Evolutionary conservation across 2,113 vertebrate genomes (phyloP).

Genomic region (Boleophthalmus pectinirostris): DNA sequence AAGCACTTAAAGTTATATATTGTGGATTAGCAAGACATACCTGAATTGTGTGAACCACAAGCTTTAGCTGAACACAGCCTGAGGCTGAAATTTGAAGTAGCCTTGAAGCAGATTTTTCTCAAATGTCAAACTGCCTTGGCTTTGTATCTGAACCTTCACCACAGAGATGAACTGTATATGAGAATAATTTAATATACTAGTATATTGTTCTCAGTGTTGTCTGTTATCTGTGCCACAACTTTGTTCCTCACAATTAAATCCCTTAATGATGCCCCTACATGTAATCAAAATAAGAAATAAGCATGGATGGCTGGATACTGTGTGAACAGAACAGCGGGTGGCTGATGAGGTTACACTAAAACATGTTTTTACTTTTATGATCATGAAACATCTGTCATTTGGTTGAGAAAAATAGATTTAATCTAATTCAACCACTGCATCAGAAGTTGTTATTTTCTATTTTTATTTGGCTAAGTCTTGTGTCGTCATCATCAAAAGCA

Average conservation of each 20-base stretch:
- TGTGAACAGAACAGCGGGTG: slow-evolving; percentile 5
- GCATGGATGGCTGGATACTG: slow-evolving; percentile 19
- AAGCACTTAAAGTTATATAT: background rate
- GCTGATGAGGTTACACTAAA: slow-evolving; percentile 9
- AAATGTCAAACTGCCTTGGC: background rate
- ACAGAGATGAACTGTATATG: background rate
- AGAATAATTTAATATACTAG: background rate
- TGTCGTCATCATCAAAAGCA: slow-evolving; percentile 44
- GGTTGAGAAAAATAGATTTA: slow-evolving; percentile 49
- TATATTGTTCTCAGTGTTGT: background rate
- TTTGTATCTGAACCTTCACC: background rate
- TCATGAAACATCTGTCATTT: slow-evolving; percentile 48
- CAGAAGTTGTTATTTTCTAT: slow-evolving; percentile 6
- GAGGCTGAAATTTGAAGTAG: too few relatives aligned
- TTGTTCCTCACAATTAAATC: background rate
- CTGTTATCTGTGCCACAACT: background rate
- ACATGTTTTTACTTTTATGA: slow-evolving; percentile 37
- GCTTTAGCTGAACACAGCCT: too few relatives aligned
- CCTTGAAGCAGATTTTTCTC: background rate
- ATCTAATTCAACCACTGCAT: slow-evolving; percentile 43
- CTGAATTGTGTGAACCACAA: too few relatives aligned
- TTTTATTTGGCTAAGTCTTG: slow-evolving; percentile 11
- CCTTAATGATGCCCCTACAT: slow-evolving; percentile 21
- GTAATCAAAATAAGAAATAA: slow-evolving; percentile 35
- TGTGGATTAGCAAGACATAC: too few relatives aligned